A percentile compares a stretch with the other conserved stretches of the same genome.
phyloP scores from a whole-genome alignment of 1,140 invertebrate species.

The Tribolium madens region DNA sequence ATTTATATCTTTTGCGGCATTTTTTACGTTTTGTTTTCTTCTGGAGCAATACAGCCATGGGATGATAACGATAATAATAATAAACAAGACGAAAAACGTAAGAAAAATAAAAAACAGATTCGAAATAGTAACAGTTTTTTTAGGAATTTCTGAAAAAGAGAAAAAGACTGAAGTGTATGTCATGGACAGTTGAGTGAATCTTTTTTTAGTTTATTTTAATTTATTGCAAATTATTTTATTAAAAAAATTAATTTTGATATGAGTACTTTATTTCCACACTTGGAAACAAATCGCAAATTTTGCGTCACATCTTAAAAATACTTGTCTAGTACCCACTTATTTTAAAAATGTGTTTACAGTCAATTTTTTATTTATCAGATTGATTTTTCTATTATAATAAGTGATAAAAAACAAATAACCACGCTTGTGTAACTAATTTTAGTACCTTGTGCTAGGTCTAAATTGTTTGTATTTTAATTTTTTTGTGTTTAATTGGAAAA shows the following conservation, averaged over 20 bases:
- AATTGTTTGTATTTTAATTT: not conserved
- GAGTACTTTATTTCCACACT: not conserved
- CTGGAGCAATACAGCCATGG: conserved; percentile 64
- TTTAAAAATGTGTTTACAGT: not conserved
- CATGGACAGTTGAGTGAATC: not conserved
- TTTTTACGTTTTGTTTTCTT: conserved; percentile 68
- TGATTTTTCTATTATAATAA: not conserved
- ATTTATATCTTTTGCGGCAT: conserved; percentile 68
- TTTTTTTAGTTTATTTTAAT: not conserved
- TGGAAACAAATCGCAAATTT: not conserved
- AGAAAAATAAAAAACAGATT: not conserved
- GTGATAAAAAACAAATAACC: not conserved
- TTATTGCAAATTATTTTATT: not conserved
- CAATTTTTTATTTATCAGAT: conserved; percentile 7
- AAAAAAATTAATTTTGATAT: not conserved
- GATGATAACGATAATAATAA: conserved; percentile 49
- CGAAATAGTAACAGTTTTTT: not conserved
- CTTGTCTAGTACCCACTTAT: not conserved
- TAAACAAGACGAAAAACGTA: not conserved
- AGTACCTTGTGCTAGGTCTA: not conserved
- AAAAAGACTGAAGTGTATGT: conserved; percentile 17
- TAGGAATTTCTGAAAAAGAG: not conserved
- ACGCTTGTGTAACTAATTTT: not conserved
- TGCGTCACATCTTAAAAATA: not conserved
- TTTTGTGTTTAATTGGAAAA: not conserved